phyloP scores from a whole-genome alignment of 1,140 invertebrate genomes.

The Brachionus rubens region DNA sequence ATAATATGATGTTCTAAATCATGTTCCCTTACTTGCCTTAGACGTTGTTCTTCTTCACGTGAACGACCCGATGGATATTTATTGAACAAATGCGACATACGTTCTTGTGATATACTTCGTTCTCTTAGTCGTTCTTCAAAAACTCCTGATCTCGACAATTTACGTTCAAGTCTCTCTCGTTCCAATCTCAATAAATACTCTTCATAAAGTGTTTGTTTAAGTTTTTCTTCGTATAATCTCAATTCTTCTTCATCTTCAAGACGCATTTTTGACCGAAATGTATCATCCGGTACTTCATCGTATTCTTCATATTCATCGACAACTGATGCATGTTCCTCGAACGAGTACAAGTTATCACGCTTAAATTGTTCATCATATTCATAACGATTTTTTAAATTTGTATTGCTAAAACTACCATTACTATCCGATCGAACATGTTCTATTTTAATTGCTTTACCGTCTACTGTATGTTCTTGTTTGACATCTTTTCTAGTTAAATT shows the following conservation, averaged over 20 bases:
- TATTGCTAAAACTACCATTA: neutral
- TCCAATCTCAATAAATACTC: constrained; percentile 39
- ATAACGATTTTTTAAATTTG: neutral
- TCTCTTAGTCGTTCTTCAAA: constrained; percentile 36
- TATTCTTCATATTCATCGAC: neutral
- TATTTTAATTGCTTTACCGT: constrained; percentile 4
- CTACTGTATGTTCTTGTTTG: neutral
- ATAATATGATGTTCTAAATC: constrained; percentile 1
- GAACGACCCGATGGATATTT: neutral
- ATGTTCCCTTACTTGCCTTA: constrained; percentile 28
- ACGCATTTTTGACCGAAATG: neutral
- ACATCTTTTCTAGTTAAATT: neutral
- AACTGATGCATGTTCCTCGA: constrained; percentile 11
- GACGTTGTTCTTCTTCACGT: neutral
- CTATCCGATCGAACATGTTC: constrained; percentile 13
- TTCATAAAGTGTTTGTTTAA: constrained; percentile 42
- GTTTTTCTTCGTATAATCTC: constrained; percentile 18
- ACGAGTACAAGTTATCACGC: neutral
- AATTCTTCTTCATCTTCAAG: constrained; percentile 26
- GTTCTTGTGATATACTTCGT: constrained; percentile 33
- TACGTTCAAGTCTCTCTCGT: constrained; percentile 6
- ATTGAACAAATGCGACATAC: neutral
- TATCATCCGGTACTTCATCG: neutral
- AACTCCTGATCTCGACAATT: constrained; percentile 35
- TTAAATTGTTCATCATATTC: constrained; percentile 16